A percentile compares a stretch with the other conserved stretches of the same genome.
Conservation (phyloP, 2,113 vertebrate species). For the Heteronetta atricapilla region DNA sequence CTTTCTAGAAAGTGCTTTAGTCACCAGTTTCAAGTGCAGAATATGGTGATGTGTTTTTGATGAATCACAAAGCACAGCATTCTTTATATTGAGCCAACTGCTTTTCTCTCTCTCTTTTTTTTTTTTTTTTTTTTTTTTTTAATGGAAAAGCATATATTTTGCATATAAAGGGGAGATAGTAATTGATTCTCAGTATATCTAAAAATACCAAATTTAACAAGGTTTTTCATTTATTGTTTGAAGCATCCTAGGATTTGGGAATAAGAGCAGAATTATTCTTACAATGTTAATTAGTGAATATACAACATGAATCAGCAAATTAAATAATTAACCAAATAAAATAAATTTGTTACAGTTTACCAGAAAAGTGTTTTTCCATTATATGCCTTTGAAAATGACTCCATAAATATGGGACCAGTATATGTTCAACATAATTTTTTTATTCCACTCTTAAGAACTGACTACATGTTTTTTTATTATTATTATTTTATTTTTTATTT, state of each 20-base stretch:
- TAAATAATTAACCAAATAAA: conserved; percentile 64
- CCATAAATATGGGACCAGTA: conserved; percentile 50
- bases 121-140: background rate
- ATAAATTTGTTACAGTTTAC: conserved; percentile 51
- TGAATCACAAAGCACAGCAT: background rate
- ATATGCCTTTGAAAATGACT: conserved; percentile 58
- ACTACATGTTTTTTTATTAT: conserved; percentile 51
- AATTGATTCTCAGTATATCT: background rate
- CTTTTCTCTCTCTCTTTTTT: background rate
- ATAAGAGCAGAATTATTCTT: conserved; percentile 39
- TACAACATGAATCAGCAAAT: background rate
- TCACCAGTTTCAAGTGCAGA: background rate
- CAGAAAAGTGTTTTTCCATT: conserved; percentile 59
- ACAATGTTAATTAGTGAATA: background rate
- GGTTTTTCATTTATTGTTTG: conserved; percentile 15
- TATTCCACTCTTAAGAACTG: conserved; percentile 50
- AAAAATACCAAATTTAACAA: background rate
- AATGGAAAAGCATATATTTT: background rate
- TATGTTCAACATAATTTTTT: conserved; percentile 66
- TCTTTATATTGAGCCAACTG: background rate
- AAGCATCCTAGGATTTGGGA: conserved; percentile 34
- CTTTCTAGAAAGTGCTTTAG: background rate
- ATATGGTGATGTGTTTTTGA: background rate
- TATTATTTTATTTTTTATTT: conserved; percentile 35
- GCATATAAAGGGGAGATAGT: background rate